Conservation (phyloP, 37 sponge, comb jelly and placozoan genomes). For the Hormiphora californensis region DNA sequence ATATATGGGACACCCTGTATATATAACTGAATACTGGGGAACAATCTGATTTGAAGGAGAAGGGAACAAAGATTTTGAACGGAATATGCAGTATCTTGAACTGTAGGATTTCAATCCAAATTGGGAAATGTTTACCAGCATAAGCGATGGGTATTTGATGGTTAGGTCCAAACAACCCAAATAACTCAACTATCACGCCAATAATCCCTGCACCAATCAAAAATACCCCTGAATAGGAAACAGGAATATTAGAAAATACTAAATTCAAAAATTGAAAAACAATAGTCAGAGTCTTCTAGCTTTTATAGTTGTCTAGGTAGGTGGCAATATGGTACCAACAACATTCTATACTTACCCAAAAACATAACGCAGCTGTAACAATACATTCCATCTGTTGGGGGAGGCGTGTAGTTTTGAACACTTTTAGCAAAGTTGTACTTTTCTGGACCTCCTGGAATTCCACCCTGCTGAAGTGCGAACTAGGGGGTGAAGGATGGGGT, state of each 20-base stretch:
- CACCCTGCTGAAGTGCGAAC: not conserved
- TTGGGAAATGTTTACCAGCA: too few relatives aligned
- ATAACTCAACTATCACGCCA: not conserved
- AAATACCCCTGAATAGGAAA: not conserved
- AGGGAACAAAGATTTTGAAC: too few relatives aligned
- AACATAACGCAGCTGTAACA: slow-evolving; percentile 48
- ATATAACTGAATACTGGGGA: too few relatives aligned
- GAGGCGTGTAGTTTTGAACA: not conserved
- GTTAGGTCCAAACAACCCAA: not conserved
- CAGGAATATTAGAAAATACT: not conserved
- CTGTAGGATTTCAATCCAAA: too few relatives aligned
- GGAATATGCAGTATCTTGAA: too few relatives aligned
- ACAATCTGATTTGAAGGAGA: too few relatives aligned
- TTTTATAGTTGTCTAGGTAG: too few relatives aligned
- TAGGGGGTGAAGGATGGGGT: not conserved
- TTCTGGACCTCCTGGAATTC: too few relatives aligned
- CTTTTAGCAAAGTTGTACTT: slow-evolving; percentile 15
- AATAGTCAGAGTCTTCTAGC: not conserved
- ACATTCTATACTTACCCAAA: not conserved
- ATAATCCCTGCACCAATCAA: slow-evolving; percentile 22
- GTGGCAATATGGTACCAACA: too few relatives aligned
- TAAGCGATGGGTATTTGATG: not conserved
- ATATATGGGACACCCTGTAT: too few relatives aligned
- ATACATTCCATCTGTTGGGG: not conserved
- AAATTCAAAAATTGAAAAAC: not conserved